Conservation (phyloP, 2,113 vertebrate species). For the Ailurus styani region DNA sequence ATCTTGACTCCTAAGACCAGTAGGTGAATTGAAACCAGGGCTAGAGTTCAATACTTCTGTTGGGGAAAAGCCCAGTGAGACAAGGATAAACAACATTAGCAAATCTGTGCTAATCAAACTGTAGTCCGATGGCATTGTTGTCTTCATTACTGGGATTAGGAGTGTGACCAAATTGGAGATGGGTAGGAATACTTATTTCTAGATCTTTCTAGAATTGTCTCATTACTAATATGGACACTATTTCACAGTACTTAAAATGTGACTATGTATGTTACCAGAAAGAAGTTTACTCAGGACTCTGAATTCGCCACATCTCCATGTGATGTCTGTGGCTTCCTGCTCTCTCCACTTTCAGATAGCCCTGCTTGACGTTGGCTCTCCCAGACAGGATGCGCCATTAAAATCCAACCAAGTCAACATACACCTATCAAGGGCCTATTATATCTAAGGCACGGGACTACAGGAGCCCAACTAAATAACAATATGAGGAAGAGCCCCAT, state of each 20-base stretch:
- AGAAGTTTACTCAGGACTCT: neutral
- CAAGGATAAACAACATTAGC: neutral
- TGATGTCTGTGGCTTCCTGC: neutral
- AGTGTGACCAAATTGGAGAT: neutral
- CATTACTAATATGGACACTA: neutral
- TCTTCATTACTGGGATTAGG: neutral
- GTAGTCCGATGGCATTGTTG: neutral
- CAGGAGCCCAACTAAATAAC: neutral
- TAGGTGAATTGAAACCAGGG: neutral
- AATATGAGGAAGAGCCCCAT: neutral
- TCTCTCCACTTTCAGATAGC: neutral
- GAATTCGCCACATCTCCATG: neutral
- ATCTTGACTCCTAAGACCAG: neutral
- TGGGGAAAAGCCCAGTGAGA: neutral
- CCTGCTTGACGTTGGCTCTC: neutral
- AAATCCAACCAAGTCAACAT: slow-evolving; percentile 13
- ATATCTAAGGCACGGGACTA: neutral
- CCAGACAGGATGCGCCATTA: neutral
- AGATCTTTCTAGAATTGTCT: slow-evolving; percentile 29
- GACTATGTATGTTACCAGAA: neutral
- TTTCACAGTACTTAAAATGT: neutral
- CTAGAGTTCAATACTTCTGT: neutral
- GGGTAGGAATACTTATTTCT: slow-evolving; percentile 2
- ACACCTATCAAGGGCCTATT: neutral
- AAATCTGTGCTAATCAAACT: neutral